Conservation (phyloP, 2,113 vertebrate species). For the Pseudopodoces humilis region DNA sequence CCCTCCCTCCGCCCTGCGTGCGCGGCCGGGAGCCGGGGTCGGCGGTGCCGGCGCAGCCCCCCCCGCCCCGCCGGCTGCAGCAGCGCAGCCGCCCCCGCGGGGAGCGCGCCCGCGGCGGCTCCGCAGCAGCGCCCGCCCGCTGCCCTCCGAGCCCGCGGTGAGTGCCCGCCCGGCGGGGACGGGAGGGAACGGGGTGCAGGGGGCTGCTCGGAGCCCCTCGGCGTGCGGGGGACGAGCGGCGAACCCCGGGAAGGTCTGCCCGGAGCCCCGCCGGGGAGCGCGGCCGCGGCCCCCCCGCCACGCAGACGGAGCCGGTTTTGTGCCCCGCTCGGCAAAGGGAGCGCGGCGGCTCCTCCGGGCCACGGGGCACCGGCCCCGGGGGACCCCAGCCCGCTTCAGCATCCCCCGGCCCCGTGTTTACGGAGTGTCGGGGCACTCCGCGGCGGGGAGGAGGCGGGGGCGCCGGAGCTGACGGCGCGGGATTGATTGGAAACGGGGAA, state of each 20-base stretch:
- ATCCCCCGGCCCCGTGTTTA: not conserved
- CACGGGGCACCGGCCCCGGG: not conserved
- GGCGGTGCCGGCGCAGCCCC: not conserved
- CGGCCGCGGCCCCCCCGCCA: not conserved
- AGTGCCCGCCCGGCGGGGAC: not conserved
- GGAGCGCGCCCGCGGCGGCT: no score
- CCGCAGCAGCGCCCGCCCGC: not conserved
- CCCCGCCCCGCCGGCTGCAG: not conserved
- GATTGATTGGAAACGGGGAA: not conserved
- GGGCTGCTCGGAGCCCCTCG: not conserved
- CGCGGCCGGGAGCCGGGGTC: not conserved
- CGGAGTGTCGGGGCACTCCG: not conserved
- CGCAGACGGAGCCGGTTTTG: not conserved
- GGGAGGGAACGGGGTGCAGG: not conserved
- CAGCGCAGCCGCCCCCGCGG: not conserved
- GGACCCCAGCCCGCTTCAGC: not conserved
- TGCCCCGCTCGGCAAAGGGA: not conserved
- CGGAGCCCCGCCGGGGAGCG: not conserved
- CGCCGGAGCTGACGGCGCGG: not conserved
- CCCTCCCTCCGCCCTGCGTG: not conserved
- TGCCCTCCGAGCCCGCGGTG: not conserved
- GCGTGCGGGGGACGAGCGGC: not conserved
- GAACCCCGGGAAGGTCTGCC: not conserved
- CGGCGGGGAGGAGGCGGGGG: not conserved
- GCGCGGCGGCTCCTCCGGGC: not conserved